A percentile compares a stretch with the other conserved stretches of the same genome.
These are phyloP conservation scores for Hippoglossus hippoglossus DNA, from an alignment of 2,797 vertebrate species.

Conservation along the genomic window DNA sequence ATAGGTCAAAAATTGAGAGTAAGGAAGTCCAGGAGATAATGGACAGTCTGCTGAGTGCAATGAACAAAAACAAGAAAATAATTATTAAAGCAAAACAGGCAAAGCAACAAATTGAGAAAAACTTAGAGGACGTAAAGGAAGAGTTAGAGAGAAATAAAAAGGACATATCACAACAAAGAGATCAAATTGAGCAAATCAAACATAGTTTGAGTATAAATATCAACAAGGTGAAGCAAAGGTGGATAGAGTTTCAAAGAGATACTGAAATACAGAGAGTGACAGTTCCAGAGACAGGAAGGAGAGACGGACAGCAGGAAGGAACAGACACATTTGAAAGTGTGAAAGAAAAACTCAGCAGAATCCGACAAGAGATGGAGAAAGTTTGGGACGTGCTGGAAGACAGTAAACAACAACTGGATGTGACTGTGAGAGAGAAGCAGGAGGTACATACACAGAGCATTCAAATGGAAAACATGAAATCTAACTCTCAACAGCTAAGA, in stretches of 20 bases:
- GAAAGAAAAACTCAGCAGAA: constrained; percentile 56
- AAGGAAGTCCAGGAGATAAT: constrained; percentile 35
- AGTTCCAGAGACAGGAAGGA: constrained; percentile 33
- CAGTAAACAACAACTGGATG: constrained; percentile 35
- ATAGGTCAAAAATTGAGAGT: constrained; percentile 30
- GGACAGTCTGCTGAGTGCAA: constrained; percentile 42
- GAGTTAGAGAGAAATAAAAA: constrained; percentile 51
- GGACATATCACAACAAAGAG: constrained; percentile 44
- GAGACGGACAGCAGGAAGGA: constrained; percentile 23
- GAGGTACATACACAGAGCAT: constrained; percentile 38
- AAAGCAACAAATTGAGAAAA: constrained; percentile 53
- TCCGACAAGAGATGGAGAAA: constrained; percentile 60
- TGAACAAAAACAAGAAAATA: constrained; percentile 54
- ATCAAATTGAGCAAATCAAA: constrained; percentile 51
- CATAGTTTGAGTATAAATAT: constrained; percentile 43
- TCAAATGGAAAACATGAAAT: constrained; percentile 35
- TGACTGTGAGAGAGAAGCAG: constrained; percentile 36
- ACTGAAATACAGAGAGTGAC: constrained; percentile 30
- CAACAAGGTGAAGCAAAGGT: constrained; percentile 52
- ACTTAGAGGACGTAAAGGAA: constrained; percentile 45
- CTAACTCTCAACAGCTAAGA: constrained; percentile 29
- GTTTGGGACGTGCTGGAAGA: constrained; percentile 60
- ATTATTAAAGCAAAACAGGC: constrained; percentile 47
- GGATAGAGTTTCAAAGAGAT: constrained; percentile 33
- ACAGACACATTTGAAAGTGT: constrained; percentile 11